Evolutionary conservation across 2,888 invertebrate genomes (phyloP).

Genomic region (Troides aeacus): DNA sequence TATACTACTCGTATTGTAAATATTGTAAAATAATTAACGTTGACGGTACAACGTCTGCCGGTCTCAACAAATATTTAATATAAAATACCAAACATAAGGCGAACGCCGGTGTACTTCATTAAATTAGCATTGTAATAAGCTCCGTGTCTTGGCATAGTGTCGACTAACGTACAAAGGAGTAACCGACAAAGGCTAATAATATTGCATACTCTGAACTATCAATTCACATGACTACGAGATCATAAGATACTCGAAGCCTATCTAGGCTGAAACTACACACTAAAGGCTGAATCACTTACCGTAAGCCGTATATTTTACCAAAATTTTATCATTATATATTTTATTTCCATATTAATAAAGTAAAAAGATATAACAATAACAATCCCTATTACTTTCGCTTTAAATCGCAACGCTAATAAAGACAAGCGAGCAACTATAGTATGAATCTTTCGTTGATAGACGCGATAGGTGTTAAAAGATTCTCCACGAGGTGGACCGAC

Average conservation of each 20-base stretch:
- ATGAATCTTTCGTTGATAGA: too few relatives aligned
- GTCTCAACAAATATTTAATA: background rate
- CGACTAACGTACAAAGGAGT: slow-evolving; percentile 31
- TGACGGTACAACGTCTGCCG: too few relatives aligned
- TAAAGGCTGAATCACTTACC: slow-evolving; percentile 10
- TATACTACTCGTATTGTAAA: too few relatives aligned
- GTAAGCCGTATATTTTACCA: background rate
- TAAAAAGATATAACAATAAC: too few relatives aligned
- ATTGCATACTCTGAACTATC: slow-evolving; percentile 30
- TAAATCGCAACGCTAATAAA: too few relatives aligned
- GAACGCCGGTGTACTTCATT: background rate
- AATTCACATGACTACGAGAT: slow-evolving; percentile 28
- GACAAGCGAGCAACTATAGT: too few relatives aligned
- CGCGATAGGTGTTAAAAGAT: too few relatives aligned
- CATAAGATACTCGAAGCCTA: slow-evolving; percentile 24
- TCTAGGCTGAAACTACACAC: slow-evolving; percentile 8
- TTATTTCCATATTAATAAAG: too few relatives aligned
- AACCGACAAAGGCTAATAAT: slow-evolving; percentile 35
- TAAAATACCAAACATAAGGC: background rate
- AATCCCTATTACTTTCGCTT: too few relatives aligned
- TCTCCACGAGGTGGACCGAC: too few relatives aligned
- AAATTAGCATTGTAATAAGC: slow-evolving; percentile 19
- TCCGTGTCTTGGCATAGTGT: slow-evolving; percentile 19
- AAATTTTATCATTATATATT: too few relatives aligned
- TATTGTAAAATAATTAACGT: too few relatives aligned